phyloP scores from a whole-genome alignment of 2,888 invertebrate species.

The Calliscelio sp. region DNA sequence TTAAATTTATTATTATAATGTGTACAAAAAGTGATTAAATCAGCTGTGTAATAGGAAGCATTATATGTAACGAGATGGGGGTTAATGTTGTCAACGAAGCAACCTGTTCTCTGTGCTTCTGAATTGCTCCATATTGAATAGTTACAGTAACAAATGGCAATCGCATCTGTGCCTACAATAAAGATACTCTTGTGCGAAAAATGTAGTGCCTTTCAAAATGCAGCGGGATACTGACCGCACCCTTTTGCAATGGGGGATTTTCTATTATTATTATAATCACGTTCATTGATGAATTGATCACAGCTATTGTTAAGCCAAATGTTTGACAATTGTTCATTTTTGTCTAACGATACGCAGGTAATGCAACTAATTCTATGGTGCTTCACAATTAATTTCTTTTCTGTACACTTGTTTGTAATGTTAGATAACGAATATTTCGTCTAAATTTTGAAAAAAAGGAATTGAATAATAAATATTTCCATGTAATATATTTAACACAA shows the following conservation, averaged over 20 bases:
- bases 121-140: conserved; percentile 78
- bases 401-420: too few species aligned
- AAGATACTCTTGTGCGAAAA: conserved; percentile 79
- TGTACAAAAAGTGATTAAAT: conserved; percentile 20
- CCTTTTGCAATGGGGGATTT: conserved; percentile 71
- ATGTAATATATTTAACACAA: too few species aligned
- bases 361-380: conserved; percentile 12
- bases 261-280: conserved; percentile 85
- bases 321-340: conserved; percentile 76
- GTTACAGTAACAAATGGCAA: conserved; percentile 83
- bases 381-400: conserved; percentile 4
- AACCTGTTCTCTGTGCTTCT: conserved; percentile 83
- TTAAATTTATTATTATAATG: too few species aligned
- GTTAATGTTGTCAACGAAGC: conserved; percentile 82
- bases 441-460: too few species aligned
- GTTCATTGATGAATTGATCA: conserved; percentile 84
- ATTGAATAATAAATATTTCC: too few species aligned
- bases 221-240: conserved; percentile 76
- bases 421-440: too few species aligned
- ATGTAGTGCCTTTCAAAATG: conserved; percentile 79
- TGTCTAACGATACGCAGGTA: conserved; percentile 35
- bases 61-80: conserved; percentile 50
- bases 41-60: conserved; percentile 45
- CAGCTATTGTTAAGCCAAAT: conserved; percentile 85
- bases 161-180: conserved; percentile 81